Base-by-base conservation (phyloP, 2,888 invertebrate genomes). In the Cryptosula pallasiana region DNA sequence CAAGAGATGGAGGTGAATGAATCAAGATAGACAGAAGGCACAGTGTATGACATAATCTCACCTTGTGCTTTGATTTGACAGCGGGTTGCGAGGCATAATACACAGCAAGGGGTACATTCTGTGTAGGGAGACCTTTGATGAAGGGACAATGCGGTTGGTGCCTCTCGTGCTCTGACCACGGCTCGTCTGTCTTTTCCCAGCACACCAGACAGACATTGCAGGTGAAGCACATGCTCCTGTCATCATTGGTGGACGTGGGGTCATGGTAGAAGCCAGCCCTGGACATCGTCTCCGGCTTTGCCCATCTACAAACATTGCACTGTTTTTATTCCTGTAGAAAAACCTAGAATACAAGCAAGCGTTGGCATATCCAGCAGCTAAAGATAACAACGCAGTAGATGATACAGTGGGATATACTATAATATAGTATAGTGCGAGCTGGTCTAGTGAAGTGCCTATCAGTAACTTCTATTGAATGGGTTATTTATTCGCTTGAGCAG, bases 251-350 rank as follows among this genome's bases (percentile, higher is more conserved):
- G 72, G 93, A 92, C 73, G 80, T 82, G 0, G 95, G 95, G 83
- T 95, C 93, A 86, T 95, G 94, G 86, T 94, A 96, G 86, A 96
- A 96, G 23, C 96, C 96, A 0, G 95, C 95, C 83, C 95, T 94
- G 2, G 95, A 95, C 95, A 96, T 95, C 82, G 94, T 93, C 78
- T 94, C 93, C 0, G 95, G 95, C 73, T 95, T 84, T 2, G 95
- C 95, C 95, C 95, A 96, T 86, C 93, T 93, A 70, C 5, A 70
- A 20, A 13, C 45, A n/a, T n/a, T n/a, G n/a, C n/a, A n/a, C n/a
- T n/a, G n/a, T n/a, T n/a, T n/a, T n/a, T n/a, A n/a, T n/a, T n/a
- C n/a, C n/a, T n/a, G n/a, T n/a, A n/a, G n/a, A n/a, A n/a, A n/a
- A n/a, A n/a, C n/a, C n/a, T n/a, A n/a, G n/a, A n/a, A n/a, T n/a